A percentile compares a stretch with the other conserved stretches of the same genome.
phyloP scores from a whole-genome alignment of 1,140 invertebrate species.

The Bombus confusus region DNA sequence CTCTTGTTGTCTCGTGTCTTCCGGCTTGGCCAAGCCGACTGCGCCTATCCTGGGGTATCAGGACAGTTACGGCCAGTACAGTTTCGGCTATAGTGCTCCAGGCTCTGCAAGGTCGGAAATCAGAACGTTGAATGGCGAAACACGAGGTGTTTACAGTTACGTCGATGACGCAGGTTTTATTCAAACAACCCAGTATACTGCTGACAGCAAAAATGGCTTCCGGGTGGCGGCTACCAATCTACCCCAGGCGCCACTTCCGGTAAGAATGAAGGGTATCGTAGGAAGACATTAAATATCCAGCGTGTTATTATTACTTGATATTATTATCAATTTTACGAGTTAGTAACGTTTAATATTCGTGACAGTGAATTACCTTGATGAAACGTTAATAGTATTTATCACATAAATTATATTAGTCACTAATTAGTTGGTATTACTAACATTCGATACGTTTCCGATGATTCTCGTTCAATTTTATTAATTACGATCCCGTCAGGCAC shows the following conservation, averaged over 20 bases:
- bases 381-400: too few species aligned
- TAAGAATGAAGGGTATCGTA: background rate
- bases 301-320: too few species aligned
- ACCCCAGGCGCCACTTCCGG: constrained; percentile 77
- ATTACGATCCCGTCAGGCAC: constrained; percentile 1
- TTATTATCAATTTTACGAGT: too few species aligned
- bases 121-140: constrained; percentile 73
- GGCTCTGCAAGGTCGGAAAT: constrained; percentile 81
- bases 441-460: background rate
- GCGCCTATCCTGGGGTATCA: constrained; percentile 77
- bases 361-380: too few species aligned
- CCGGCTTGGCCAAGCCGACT: constrained; percentile 7
- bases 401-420: too few species aligned
- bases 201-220: constrained; percentile 80
- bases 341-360: too few species aligned
- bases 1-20: background rate
- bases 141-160: constrained; percentile 81
- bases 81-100: constrained; percentile 82
- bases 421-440: background rate
- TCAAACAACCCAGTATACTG: constrained; percentile 78
- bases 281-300: too few species aligned
- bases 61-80: constrained; percentile 83
- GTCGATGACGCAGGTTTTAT: constrained; percentile 82
- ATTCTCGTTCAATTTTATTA: background rate
- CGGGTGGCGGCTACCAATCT: constrained; percentile 83